Evolutionary conservation across 2,888 invertebrate genomes (phyloP).

Genomic region (Metalampra italica): DNA sequence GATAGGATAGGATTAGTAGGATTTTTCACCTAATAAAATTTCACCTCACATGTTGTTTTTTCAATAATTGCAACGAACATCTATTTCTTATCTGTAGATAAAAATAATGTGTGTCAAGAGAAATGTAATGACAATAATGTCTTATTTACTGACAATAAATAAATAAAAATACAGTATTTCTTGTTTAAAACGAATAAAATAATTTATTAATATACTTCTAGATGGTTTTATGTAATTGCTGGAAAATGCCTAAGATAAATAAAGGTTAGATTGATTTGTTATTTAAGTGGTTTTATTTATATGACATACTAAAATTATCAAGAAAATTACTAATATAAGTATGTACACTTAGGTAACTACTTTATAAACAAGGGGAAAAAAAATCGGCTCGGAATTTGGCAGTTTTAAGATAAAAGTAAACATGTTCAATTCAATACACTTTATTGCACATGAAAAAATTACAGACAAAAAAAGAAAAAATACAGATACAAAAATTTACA

Average conservation of each 20-base stretch:
- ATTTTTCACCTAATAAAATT: no score
- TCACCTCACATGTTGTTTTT: neutral
- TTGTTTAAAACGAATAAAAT: conserved; percentile 9
- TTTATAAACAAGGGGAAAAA: no score
- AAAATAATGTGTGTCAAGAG: conserved; percentile 2
- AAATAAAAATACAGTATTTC: conserved; percentile 7
- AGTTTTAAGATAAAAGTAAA: no score
- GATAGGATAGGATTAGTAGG: no score
- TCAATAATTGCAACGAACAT: conserved; percentile 5
- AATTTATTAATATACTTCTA: conserved; percentile 13
- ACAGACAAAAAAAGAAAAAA: no score
- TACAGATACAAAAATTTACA: no score
- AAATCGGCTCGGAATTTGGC: no score
- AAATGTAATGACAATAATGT: conserved; percentile 12
- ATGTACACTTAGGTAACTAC: no score
- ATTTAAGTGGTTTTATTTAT: conserved; percentile 13
- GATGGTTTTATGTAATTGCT: conserved; percentile 29
- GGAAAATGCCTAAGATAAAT: conserved; percentile 54
- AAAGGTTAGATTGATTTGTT: conserved; percentile 51
- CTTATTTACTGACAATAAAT: conserved; percentile 12
- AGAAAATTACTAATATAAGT: no score
- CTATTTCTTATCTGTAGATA: neutral
- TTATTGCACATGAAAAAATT: no score
- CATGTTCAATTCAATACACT: no score
- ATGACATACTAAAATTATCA: neutral